These are phyloP conservation scores for Drosophila cyrtoloma DNA, from an alignment of 2,888 invertebrate species.

Conservation along the genomic window DNA sequence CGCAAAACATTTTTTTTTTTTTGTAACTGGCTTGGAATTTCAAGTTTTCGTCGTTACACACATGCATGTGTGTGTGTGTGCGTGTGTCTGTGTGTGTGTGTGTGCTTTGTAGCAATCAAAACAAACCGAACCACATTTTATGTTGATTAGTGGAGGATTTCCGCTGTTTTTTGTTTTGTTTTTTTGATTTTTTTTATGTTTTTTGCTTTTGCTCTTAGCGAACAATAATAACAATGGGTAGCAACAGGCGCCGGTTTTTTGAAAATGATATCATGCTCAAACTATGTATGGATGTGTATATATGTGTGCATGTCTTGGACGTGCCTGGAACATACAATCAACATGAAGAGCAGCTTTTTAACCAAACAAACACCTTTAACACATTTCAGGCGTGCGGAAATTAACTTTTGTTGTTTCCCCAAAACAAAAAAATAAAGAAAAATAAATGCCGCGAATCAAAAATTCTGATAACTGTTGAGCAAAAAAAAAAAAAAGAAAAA, in stretches of 20 bases:
- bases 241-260: slow-evolving; percentile 28
- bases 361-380: slow-evolving; percentile 5
- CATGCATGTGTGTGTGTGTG: background rate
- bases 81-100: background rate
- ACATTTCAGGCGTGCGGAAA: background rate
- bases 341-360: slow-evolving; percentile 7
- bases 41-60: slow-evolving; percentile 10
- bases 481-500: background rate
- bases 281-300: slow-evolving; percentile 10
- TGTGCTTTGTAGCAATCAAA: slow-evolving; percentile 21
- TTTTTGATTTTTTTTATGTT: background rate
- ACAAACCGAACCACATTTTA: slow-evolving; percentile 44
- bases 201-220: background rate
- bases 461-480: slow-evolving; percentile 8
- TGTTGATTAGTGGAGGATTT: slow-evolving; percentile 60
- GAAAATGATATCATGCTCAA: slow-evolving; percentile 47
- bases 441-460: background rate
- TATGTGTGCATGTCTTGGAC: background rate
- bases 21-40: slow-evolving; percentile 15
- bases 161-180: slow-evolving; percentile 26
- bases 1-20: background rate
- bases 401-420: slow-evolving; percentile 5
- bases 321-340: slow-evolving; percentile 1
- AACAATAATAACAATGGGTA: slow-evolving; percentile 15
- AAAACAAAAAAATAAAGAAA: background rate